phyloP scores from a whole-genome alignment of 37 sponge, comb jelly and placozoan species.

The Geodia barretti region DNA sequence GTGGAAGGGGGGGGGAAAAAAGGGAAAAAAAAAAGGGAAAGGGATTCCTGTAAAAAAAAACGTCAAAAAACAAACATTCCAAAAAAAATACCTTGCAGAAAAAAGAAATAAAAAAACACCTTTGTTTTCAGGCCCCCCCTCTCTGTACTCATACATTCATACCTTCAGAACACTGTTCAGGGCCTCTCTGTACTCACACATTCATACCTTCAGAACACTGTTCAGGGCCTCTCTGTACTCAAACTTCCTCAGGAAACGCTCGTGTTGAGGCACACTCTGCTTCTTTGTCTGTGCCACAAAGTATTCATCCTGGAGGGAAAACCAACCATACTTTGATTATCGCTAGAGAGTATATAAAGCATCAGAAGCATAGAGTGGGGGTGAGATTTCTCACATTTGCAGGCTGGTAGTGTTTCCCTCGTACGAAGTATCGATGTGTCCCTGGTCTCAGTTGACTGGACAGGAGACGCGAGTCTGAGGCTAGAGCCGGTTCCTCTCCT shows the following conservation, averaged over 20 bases:
- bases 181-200: not conserved
- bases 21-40: not conserved
- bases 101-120: too few species aligned
- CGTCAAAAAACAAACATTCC: too few species aligned
- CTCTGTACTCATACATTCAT: too few species aligned
- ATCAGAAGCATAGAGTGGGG: not conserved
- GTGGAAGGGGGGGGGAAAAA: too few species aligned
- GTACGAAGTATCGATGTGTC: constrained; percentile 73
- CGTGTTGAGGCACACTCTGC: constrained; percentile 57
- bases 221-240: constrained; percentile 88
- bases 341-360: not conserved
- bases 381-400: constrained; percentile 13
- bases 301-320: constrained; percentile 48
- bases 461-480: constrained; percentile 12
- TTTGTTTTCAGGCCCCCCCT: too few species aligned
- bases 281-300: constrained; percentile 51
- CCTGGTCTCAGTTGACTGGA: constrained; percentile 51
- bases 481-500: constrained; percentile 8
- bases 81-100: too few species aligned
- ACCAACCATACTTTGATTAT: not conserved
- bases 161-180: too few species aligned
- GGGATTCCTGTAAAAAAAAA: not conserved
- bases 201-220: constrained; percentile 66
- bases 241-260: constrained; percentile 79
- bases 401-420: constrained; percentile 71